These are phyloP conservation scores for Parapristionchus giblindavisi DNA, from an alignment of 2,888 invertebrate species.

Conservation along the genomic window DNA sequence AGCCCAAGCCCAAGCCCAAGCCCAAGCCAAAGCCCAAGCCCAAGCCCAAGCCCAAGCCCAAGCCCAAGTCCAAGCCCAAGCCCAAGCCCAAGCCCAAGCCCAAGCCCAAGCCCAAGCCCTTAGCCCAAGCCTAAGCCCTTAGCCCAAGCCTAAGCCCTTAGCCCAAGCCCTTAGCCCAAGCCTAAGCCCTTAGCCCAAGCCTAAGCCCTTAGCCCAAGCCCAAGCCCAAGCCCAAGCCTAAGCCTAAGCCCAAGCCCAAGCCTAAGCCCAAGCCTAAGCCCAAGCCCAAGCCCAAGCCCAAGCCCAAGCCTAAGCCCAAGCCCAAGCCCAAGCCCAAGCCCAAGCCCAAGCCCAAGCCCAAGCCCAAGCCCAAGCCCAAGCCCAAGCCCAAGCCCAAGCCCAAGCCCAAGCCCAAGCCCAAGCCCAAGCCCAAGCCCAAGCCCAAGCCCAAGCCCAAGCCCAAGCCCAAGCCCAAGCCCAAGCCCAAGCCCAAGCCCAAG, in stretches of 20 bases:
- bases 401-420: slow-evolving; percentile 40
- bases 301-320: slow-evolving; percentile 41
- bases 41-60: slow-evolving; percentile 39
- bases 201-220: no score
- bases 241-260: slow-evolving; percentile 43
- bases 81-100: slow-evolving; percentile 40
- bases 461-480: slow-evolving; percentile 43
- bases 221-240: slow-evolving; percentile 44
- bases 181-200: no score
- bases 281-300: slow-evolving; percentile 42
- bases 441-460: slow-evolving; percentile 40
- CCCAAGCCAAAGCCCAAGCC: slow-evolving; percentile 37
- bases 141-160: no score
- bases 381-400: slow-evolving; percentile 37
- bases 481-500: slow-evolving; percentile 43
- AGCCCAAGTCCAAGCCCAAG: slow-evolving; percentile 39
- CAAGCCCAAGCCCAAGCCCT: no score
- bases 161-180: no score
- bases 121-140: no score
- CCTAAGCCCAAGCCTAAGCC: slow-evolving; percentile 45
- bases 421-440: slow-evolving; percentile 39
- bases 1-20: slow-evolving; percentile 40
- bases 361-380: slow-evolving; percentile 39
- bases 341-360: slow-evolving; percentile 41
- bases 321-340: slow-evolving; percentile 42